Evolutionary conservation across 2,797 vertebrate species (phyloP), one percentile per base, ranked within the genome.

Genomic region (Urosaurus nigricauda): DNA sequence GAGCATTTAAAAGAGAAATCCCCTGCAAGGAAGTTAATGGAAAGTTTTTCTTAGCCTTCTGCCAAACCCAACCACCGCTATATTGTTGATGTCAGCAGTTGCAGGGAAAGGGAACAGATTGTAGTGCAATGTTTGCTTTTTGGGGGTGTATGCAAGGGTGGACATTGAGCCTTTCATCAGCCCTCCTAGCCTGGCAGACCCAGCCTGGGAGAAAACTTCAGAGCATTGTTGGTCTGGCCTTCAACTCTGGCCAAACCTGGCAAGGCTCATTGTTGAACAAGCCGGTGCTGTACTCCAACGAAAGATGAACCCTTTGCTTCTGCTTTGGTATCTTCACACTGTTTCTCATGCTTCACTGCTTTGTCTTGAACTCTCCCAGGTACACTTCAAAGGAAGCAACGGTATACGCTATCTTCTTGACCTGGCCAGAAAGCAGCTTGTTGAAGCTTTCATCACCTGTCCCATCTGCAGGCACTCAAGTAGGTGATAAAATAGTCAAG

Each of bases 361-460:
- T 81, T 87, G 29, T 40, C 68, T 58, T 83, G 32, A 91, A 53
- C 83, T 56, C 51, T 87, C 84, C 2, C 84, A 99, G 99, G 98
- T 99, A 98, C 95, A 99, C 98, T 14, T 96, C 97, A 58, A 98
- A 97, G 94, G 97, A 88, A 29, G n/a, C 88, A 0, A 53, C 70
- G 12, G 97, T 99, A 43, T 99, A 98, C 74, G 98, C 97, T 74
- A 97, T 97, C 94, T 96, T 99, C 77, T 95, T 97, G 43, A 29
- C 85, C 35, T 98, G 97, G 96, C 98, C 98, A 73, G 84, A 1
- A 37, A 86, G 94, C 65, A 88, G 89, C 17, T 17, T 93, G 2
- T 65, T 99, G 90, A 73, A 90, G 11, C 97, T 99, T 17, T 2
- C 87, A 80, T 96, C 95, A 0, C 98, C 98, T 2, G 29, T 91